Evolutionary conservation across 2,888 invertebrate species (phyloP).

Genomic region (Lamproptera curius): DNA sequence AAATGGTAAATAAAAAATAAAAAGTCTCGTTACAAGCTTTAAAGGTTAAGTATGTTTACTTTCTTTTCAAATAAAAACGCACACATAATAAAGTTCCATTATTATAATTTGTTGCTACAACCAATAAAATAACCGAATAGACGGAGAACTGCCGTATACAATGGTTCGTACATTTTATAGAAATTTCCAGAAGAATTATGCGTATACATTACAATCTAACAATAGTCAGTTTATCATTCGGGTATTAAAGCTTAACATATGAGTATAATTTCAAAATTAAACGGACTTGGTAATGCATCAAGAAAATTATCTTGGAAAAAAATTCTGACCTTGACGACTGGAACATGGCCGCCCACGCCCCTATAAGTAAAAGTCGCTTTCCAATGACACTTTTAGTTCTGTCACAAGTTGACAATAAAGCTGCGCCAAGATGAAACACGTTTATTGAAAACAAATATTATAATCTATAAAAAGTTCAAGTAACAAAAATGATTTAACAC

Average conservation of each 20-base stretch:
- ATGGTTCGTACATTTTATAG: constrained; percentile 11
- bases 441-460: neutral
- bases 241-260: constrained; percentile 6
- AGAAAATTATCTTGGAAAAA: constrained; percentile 45
- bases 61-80: constrained; percentile 8
- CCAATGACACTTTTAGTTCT: constrained; percentile 56
- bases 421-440: constrained; percentile 2
- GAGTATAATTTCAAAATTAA: constrained; percentile 30
- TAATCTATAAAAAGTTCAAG: no score
- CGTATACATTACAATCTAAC: constrained; percentile 13
- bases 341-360: constrained; percentile 63
- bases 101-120: constrained; percentile 16
- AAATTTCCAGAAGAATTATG: constrained; percentile 15
- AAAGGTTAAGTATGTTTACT: constrained; percentile 1
- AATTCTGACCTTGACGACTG: constrained; percentile 47
- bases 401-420: constrained; percentile 52
- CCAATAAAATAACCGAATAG: constrained; percentile 15
- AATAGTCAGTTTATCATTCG: constrained; percentile 20
- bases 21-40: constrained; percentile 5
- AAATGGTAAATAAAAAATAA: constrained; percentile 6
- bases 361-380: constrained; percentile 58
- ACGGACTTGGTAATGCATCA: constrained; percentile 45
- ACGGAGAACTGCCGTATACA: neutral
- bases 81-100: constrained; percentile 6
- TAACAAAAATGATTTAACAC: no score